Percentiles rank a stretch among this genome's conserved stretches.
These are phyloP conservation scores for Rhaphigaster nebulosa DNA, from an alignment of 2,888 invertebrate genomes.

Conservation along the genomic window DNA sequence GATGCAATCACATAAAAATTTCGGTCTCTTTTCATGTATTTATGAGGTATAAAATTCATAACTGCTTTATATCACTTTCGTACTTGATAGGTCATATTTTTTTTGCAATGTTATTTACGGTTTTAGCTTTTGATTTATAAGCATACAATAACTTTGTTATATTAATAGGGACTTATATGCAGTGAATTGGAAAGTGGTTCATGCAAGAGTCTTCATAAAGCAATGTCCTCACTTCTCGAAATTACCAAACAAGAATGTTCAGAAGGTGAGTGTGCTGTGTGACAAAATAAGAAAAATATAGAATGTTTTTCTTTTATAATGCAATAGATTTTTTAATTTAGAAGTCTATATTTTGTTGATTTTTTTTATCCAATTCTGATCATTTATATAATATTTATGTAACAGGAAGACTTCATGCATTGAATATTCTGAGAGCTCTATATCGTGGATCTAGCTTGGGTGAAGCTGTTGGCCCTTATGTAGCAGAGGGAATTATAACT, in stretches of 20 bases:
- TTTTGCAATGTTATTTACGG: too few relatives aligned
- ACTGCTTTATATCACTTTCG: too few relatives aligned
- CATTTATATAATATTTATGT: background rate
- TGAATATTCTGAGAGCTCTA: constrained; percentile 88
- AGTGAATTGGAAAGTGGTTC: constrained; percentile 74
- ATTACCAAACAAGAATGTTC: constrained; percentile 59
- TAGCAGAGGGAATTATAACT: constrained; percentile 74
- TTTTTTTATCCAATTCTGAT: background rate
- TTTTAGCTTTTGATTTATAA: background rate
- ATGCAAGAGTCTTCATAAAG: constrained; percentile 73
- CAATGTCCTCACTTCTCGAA: constrained; percentile 66
- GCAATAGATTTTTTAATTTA: background rate
- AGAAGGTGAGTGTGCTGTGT: constrained; percentile 34
- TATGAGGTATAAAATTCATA: too few relatives aligned
- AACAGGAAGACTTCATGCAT: constrained; percentile 79
- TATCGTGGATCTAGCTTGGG: constrained; percentile 83
- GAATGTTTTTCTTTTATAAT: background rate
- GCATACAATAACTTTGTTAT: background rate
- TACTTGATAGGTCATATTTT: too few relatives aligned
- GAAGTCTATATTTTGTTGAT: background rate
- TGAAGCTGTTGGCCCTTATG: constrained; percentile 78
- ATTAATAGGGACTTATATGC: constrained; percentile 78
- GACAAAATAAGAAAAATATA: background rate
- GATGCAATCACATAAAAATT: too few relatives aligned
- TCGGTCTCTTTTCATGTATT: too few relatives aligned